Evolutionary conservation across 2,797 vertebrate species (phyloP).

Genomic region (Choloepus didactylus): DNA sequence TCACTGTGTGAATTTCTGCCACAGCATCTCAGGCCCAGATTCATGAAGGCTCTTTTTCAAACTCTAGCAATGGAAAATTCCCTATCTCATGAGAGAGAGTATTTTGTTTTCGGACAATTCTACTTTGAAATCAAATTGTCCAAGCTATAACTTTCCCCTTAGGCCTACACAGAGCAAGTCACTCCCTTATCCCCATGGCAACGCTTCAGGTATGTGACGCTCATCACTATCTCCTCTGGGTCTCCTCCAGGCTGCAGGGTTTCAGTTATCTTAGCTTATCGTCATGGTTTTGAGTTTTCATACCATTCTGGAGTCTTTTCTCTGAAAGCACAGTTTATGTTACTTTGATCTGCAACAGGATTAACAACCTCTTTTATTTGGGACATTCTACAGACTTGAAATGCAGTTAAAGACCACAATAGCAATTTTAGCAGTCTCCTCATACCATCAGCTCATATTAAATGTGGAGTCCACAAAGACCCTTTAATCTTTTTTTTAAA

Average conservation of each 20-base stretch:
- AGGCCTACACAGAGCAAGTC: neutral
- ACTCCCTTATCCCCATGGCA: neutral
- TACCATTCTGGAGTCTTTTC: neutral
- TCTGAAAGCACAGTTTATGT: neutral
- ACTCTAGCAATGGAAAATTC: neutral
- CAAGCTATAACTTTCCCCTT: neutral
- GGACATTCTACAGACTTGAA: neutral
- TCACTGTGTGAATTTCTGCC: neutral
- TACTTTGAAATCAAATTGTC: slow-evolving; percentile 47
- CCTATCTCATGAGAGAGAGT: neutral
- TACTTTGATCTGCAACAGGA: neutral
- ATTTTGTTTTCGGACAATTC: neutral
- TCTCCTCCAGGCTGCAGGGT: neutral
- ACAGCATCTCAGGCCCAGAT: neutral
- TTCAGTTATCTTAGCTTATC: neutral
- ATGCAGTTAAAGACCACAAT: neutral
- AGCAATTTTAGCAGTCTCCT: neutral
- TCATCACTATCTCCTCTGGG: neutral
- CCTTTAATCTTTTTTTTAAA: neutral
- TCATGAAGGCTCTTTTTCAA: neutral
- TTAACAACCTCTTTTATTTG: neutral
- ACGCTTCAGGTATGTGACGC: neutral
- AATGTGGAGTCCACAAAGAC: neutral
- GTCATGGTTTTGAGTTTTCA: neutral
- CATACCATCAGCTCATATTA: neutral